Conservation (phyloP, 2,113 vertebrate species). For the Cyanoderma ruficeps region DNA sequence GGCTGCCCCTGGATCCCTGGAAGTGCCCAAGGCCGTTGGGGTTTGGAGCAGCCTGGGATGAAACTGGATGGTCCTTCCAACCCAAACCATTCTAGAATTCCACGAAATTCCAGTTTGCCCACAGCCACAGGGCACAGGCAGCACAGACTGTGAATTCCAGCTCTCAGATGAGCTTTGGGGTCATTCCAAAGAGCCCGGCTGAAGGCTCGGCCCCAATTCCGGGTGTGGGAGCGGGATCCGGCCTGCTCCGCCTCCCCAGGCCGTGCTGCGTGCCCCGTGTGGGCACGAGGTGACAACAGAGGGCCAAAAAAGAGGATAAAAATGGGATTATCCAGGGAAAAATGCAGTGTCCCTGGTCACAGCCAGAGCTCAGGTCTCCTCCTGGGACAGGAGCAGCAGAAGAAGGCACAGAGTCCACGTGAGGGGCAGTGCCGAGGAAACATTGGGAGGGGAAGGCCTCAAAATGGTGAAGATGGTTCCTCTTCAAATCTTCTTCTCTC, state of each 20-base stretch:
- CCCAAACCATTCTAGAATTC: neutral
- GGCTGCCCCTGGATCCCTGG: neutral
- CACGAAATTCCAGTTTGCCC: neutral
- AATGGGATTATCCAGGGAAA: neutral
- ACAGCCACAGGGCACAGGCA: neutral
- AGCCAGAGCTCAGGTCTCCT: neutral
- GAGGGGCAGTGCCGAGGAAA: neutral
- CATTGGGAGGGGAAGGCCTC: neutral
- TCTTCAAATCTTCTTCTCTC: neutral
- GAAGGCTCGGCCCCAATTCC: neutral
- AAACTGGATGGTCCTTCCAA: neutral
- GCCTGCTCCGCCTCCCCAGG: neutral
- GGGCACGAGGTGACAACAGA: neutral
- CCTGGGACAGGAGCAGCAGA: neutral
- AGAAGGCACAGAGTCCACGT: neutral
- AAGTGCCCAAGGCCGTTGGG: neutral
- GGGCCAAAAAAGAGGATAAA: neutral
- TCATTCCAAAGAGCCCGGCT: neutral
- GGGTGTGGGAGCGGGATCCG: neutral
- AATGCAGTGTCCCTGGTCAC: neutral
- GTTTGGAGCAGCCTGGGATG: neutral
- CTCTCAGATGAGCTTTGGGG: neutral
- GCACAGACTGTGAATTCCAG: neutral
- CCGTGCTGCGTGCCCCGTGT: neutral
- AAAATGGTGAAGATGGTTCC: neutral